Evolutionary conservation across 2,888 invertebrate species (phyloP).

Genomic region (Himalopsyche kuldschensis): DNA sequence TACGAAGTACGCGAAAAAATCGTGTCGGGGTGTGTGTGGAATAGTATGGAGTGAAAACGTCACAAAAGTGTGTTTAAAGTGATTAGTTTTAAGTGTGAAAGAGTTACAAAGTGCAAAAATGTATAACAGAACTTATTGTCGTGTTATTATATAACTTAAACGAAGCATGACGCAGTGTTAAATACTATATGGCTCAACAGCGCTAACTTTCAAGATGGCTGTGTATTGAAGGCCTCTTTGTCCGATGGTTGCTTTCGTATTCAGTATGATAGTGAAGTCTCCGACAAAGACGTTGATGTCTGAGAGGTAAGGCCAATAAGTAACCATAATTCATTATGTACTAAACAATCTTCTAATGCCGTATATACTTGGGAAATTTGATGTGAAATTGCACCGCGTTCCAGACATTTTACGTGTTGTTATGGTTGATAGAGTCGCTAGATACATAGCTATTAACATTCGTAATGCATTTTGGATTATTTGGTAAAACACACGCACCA

Average conservation of each 20-base stretch:
- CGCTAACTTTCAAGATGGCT: constrained; percentile 67
- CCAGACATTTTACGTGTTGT: constrained; percentile 20
- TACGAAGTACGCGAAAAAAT: constrained; percentile 22
- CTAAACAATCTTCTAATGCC: background rate
- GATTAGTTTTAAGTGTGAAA: constrained; percentile 59
- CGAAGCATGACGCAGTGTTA: constrained; percentile 30
- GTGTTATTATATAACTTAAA: constrained; percentile 34
- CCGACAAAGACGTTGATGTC: constrained; percentile 64
- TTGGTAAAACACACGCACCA: background rate
- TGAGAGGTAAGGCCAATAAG: constrained; percentile 59
- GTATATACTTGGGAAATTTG: background rate
- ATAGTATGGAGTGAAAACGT: constrained; percentile 60
- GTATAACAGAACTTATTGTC: constrained; percentile 52
- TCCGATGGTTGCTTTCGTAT: constrained; percentile 62
- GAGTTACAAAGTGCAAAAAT: constrained; percentile 54
- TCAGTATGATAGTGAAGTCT: constrained; percentile 71
- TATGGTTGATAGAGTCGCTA: constrained; percentile 7
- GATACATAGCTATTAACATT: background rate
- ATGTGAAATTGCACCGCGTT: constrained; percentile 7
- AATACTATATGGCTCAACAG: constrained; percentile 29
- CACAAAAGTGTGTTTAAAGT: constrained; percentile 57
- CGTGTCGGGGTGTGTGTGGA: constrained; percentile 55
- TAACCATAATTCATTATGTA: background rate
- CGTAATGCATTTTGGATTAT: background rate
- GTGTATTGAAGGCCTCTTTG: constrained; percentile 71